Base-by-base conservation (phyloP, 1,140 invertebrate genomes). In the Apis cerana region DNA sequence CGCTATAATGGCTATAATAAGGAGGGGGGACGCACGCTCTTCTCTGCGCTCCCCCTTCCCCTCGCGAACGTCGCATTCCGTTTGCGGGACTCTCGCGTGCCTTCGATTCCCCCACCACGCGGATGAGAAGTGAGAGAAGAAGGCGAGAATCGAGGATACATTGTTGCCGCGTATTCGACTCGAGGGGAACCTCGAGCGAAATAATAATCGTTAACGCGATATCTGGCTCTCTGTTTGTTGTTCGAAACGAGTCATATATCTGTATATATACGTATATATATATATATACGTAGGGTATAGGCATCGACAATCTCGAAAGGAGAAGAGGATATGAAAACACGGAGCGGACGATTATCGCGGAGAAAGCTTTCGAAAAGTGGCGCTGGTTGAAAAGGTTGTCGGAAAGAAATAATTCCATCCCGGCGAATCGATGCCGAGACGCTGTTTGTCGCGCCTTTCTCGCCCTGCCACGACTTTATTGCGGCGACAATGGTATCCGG, bases 61-160 rank as follows among this genome's bases (percentile, higher is more conserved):
- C 15, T 7, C 33, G 33, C 33, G 27, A 33, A 59, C 83, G 64
- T 88, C 62, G 70, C 85, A 68, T 88, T 85, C 86, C 75, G 75
- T 81, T 85, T 79, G 78, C 82, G 75, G 75, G 85, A 82, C 82
- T 80, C 75, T 88, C 58, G 62, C 69, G 82, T 50, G 56, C 43
- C 56, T 80, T 7, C 33, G 33, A 33, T 2, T 33, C 33, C 33
- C 33, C 33, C 33, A 2, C 33, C 33, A 3, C 33, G 33, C 33
- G 33, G 33, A 33, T 3, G 33, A 33, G 33, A 33, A 33, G 33
- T 33, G 2, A 2, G 33, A 43, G 33, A 43, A 33, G 33, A 33
- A 33, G 33, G 33, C 33, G 33, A 43, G 33, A 43, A 43, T 43
- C 33, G 33, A 33, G 33, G 27, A n/a, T n/a, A n/a, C n/a, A n/a